These are phyloP conservation scores for Felis catus DNA, from an alignment of 2,113 vertebrate species.

Conservation along the genomic window DNA sequence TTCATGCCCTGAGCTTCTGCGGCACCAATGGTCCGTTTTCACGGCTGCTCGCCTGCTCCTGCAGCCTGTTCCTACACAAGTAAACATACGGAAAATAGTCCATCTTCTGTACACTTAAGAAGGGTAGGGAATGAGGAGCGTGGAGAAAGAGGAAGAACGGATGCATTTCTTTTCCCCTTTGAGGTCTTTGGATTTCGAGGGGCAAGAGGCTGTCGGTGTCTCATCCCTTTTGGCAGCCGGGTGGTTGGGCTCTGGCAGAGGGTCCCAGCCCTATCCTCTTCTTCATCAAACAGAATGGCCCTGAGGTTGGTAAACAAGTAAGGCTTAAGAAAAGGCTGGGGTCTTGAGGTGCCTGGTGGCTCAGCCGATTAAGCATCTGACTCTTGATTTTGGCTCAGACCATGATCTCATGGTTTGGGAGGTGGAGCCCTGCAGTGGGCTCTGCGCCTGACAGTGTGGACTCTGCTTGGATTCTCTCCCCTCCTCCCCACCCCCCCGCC, in stretches of 20 bases:
- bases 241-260: background rate
- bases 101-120: background rate
- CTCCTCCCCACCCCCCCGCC: no score
- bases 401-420: no score
- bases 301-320: background rate
- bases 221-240: background rate
- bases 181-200: background rate
- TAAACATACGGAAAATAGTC: background rate
- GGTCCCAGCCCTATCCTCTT: background rate
- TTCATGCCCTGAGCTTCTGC: background rate
- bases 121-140: no score
- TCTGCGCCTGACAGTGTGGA: no score
- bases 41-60: background rate
- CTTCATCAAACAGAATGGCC: background rate
- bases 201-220: background rate
- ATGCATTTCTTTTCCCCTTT: background rate
- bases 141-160: background rate
- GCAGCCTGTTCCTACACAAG: background rate
- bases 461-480: no score
- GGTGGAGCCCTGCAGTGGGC: no score
- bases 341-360: no score
- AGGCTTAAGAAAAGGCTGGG: background rate
- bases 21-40: background rate
- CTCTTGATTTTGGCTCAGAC: no score
- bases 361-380: no score